These are phyloP conservation scores for Scelioninae gen. 2 DNA, from an alignment of 2,888 invertebrate genomes.

Conservation along the genomic window DNA sequence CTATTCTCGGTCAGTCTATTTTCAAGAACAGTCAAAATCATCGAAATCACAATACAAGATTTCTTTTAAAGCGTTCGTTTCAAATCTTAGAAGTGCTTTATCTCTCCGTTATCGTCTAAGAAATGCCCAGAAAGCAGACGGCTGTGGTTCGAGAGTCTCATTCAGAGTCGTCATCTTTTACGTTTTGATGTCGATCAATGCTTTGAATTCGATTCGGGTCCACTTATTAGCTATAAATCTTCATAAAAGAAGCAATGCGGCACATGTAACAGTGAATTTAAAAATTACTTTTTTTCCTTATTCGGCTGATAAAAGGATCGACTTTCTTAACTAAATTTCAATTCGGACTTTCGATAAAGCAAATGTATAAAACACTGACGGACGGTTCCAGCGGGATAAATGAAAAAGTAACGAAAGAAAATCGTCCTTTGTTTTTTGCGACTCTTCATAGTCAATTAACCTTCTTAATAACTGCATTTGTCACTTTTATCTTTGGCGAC, in stretches of 20 bases:
- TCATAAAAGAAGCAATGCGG: constrained; percentile 1
- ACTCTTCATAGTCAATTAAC: constrained; percentile 2
- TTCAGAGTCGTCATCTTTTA: constrained; percentile 44
- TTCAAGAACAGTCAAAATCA: constrained; percentile 7
- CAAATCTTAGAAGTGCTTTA: constrained; percentile 35
- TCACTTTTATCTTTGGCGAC: too few relatives aligned
- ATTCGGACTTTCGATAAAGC: too few relatives aligned
- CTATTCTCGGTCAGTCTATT: neutral
- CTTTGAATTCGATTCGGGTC: constrained; percentile 46
- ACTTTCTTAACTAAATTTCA: too few relatives aligned
- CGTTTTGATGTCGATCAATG: constrained; percentile 45
- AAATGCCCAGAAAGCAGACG: constrained; percentile 41
- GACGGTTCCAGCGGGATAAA: too few relatives aligned
- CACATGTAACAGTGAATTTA: neutral
- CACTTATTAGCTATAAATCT: constrained; percentile 47
- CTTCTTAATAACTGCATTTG: constrained; percentile 14
- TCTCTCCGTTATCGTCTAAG: constrained; percentile 32
- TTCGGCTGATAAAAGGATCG: neutral
- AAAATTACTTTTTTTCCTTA: neutral
- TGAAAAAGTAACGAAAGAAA: neutral
- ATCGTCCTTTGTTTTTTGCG: neutral
- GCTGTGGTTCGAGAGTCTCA: constrained; percentile 30
- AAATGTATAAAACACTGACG: too few relatives aligned
- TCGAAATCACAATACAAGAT: constrained; percentile 15
- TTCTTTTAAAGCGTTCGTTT: constrained; percentile 10